Conservation (phyloP, 2,888 invertebrate genomes). For the Spilarctia lutea region DNA sequence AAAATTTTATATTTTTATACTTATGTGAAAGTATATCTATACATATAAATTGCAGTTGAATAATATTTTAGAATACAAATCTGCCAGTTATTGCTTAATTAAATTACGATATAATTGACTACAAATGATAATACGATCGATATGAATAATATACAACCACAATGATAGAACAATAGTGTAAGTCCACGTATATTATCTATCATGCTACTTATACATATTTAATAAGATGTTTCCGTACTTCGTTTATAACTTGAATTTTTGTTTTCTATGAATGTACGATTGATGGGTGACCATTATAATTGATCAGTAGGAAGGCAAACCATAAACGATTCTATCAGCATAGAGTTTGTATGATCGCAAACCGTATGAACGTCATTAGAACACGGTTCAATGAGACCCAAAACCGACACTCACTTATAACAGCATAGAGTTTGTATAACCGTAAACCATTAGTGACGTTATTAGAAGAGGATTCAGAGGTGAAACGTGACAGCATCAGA, state of each 20-base stretch:
- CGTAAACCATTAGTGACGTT: too few species aligned
- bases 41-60: too few species aligned
- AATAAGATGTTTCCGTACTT: neutral
- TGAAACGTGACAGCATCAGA: neutral
- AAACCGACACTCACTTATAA: neutral
- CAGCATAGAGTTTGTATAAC: neutral
- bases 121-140: slow-evolving; percentile 15
- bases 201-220: slow-evolving; percentile 1
- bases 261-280: neutral
- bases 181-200: neutral
- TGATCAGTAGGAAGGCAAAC: neutral
- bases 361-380: too few species aligned
- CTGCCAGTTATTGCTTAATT: slow-evolving; percentile 25
- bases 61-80: neutral
- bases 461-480: too few species aligned
- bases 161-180: neutral
- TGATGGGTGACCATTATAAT: neutral
- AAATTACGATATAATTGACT: slow-evolving; percentile 36
- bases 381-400: too few species aligned
- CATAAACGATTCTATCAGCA: neutral
- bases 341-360: neutral
- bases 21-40: too few species aligned
- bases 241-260: neutral
- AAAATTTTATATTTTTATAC: too few species aligned
- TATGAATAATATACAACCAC: slow-evolving; percentile 16